Percentiles rank a stretch among this genome's conserved stretches.
Conservation (phyloP, 2,797 vertebrate genomes). For the Perdix hodgsoniae region DNA sequence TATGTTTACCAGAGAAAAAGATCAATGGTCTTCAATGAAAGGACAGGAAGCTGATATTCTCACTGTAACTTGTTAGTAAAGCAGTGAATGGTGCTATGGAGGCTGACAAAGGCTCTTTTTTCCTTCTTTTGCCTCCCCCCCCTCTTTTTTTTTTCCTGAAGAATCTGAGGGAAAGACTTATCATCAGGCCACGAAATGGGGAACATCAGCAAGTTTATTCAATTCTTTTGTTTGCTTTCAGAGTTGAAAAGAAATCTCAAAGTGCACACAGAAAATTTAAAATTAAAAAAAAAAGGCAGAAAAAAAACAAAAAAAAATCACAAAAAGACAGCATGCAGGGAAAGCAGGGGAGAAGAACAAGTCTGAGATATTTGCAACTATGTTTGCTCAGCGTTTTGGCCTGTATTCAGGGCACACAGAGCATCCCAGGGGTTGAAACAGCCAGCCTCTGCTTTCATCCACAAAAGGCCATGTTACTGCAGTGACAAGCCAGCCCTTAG, state of each 20-base stretch:
- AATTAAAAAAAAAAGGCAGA: no score
- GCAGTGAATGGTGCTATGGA: conserved; percentile 64
- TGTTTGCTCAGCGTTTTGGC: not conserved
- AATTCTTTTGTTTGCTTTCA: conserved; percentile 44
- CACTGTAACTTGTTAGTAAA: conserved; percentile 73
- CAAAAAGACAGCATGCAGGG: not conserved
- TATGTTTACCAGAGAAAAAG: conserved; percentile 73
- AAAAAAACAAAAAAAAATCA: not conserved
- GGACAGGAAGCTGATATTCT: conserved; percentile 77
- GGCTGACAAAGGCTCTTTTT: conserved; percentile 69
- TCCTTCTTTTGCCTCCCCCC: not conserved
- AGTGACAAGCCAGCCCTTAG: not conserved
- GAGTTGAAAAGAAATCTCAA: conserved; percentile 12
- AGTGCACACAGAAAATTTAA: not conserved
- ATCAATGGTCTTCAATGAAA: conserved; percentile 79
- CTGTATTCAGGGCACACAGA: not conserved
- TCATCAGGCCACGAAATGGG: conserved; percentile 70
- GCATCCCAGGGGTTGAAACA: not conserved
- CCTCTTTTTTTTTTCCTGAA: conserved; percentile 31
- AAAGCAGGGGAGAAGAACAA: no score
- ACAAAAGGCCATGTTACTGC: not conserved
- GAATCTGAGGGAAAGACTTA: conserved; percentile 62
- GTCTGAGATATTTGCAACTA: not conserved
- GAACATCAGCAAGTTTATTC: conserved; percentile 66
- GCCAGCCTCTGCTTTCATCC: no score